Base-by-base conservation (phyloP, 1,140 invertebrate species). In the Drosophila kepulauana region DNA sequence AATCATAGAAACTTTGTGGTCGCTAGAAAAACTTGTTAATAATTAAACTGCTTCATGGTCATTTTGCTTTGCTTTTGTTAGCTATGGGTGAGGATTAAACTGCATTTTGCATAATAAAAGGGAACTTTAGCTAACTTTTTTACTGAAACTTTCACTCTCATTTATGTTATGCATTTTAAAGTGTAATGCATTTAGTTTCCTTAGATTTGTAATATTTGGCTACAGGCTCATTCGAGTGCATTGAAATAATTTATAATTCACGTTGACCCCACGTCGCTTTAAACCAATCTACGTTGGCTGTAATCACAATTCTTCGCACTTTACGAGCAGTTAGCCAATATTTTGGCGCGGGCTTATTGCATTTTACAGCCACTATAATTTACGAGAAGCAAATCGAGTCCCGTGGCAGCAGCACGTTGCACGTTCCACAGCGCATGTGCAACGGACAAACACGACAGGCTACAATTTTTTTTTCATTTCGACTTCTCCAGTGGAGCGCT, bases 301-400 rank as follows among this genome's bases (percentile, higher is more conserved):
- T 41, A 46, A 20, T 74, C 49, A 65, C 57, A 74, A 62, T 59
- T 69, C 28, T 69, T 74, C 71, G 65, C 71, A 74, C 71, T 74
- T 62, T 46, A 56, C 48, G 57, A 41, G 48, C 49, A 65, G 41
- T 65, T 56, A 65, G 65, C 57, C 62, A 49, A 62, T 62, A 61
- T 68, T 68, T 74, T 68, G 35, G 30, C 10, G 13, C 51, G 1
- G 30, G 56, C 48, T 54, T 61, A 43, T 28, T 59, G 63, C 63
- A 51, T 20, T 66, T 64, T 10, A 28, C 56, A 38, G 56, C 46
- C 56, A 49, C 65, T 61, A 20, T 45, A 74, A 74, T 74, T 74
- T 68, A 49, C 57, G 38, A 52, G 35, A 33, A 54, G 5, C 70
- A 51, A 57, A 45, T 49, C 56, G 46, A 25, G 16, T 25, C 35